A percentile compares a stretch with the other conserved stretches of the same genome.
phyloP scores from a whole-genome alignment of 2,797 vertebrate species.

The Tinamus major region DNA sequence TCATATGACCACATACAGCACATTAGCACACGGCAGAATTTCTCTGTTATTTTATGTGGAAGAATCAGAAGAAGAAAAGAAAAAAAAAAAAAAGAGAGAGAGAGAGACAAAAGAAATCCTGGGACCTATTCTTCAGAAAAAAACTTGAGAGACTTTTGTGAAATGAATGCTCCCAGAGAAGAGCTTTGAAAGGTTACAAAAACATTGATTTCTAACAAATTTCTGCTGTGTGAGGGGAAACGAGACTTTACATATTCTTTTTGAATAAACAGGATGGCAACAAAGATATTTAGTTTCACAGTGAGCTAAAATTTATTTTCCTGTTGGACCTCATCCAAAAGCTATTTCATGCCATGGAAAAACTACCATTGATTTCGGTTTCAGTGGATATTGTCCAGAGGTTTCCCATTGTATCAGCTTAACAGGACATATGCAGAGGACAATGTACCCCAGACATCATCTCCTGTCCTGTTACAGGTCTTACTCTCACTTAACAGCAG shows the following conservation, averaged over 20 bases:
- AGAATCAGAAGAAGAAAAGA: neutral
- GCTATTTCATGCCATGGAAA: neutral
- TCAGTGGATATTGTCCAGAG: neutral
- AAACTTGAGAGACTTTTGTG: rapidly evolving
- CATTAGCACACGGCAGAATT: neutral
- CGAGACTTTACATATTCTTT: neutral
- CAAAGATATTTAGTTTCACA: neutral
- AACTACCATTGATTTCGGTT: neutral
- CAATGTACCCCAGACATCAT: neutral
- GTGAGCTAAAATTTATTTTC: slow-evolving; percentile 18
- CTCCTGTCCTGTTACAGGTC: neutral
- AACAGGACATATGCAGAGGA: neutral
- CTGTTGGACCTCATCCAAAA: neutral
- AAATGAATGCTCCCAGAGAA: neutral
- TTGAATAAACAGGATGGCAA: slow-evolving; percentile 9
- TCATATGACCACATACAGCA: neutral
- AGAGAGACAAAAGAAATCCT: neutral
- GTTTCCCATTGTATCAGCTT: neutral
- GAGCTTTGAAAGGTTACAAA: neutral
- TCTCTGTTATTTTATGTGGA: neutral
- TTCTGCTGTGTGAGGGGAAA: neutral
- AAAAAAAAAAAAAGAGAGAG: neutral
- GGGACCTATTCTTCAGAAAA: neutral
- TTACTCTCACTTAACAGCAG: neutral
- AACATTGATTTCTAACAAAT: neutral